These are phyloP conservation scores for Drosophila nebulosa DNA, from an alignment of 1,140 invertebrate species.

Conservation along the genomic window DNA sequence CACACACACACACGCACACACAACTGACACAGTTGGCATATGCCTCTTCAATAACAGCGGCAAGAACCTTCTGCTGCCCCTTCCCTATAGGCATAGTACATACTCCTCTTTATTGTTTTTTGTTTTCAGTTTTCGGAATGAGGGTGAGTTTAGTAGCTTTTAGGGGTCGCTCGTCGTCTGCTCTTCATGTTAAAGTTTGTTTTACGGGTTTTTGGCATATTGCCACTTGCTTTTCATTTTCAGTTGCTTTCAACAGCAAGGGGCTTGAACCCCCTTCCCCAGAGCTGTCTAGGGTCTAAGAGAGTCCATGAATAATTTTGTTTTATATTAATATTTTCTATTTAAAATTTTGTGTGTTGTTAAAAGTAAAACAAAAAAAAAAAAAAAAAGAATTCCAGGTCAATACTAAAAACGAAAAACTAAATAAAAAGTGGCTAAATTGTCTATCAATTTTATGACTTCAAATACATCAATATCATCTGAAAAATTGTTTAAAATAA, in stretches of 20 bases:
- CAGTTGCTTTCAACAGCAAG: conserved; percentile 31
- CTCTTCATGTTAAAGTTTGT: conserved; percentile 35
- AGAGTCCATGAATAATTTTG: neutral
- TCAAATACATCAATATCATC: too few species aligned
- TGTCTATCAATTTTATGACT: too few species aligned
- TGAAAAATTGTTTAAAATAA: too few species aligned
- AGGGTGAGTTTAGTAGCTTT: neutral
- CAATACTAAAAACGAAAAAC: neutral
- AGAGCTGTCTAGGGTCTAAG: conserved; percentile 29
- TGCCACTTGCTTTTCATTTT: conserved; percentile 64
- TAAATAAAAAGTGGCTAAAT: too few species aligned
- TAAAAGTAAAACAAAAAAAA: neutral
- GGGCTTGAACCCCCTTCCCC: neutral
- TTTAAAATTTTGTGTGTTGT: neutral
- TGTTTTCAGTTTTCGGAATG: neutral
- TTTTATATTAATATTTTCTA: neutral
- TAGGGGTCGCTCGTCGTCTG: conserved; percentile 9
- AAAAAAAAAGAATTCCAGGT: neutral
- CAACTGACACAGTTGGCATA: conserved; percentile 69
- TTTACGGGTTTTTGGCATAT: conserved; percentile 45
- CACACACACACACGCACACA: conserved; percentile 22
- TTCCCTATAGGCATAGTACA: neutral
- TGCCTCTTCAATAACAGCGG: conserved; percentile 24
- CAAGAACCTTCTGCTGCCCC: neutral
- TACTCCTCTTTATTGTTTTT: neutral